Base-by-base conservation (phyloP, 2,113 vertebrate species). In the Trogon surrucura region DNA sequence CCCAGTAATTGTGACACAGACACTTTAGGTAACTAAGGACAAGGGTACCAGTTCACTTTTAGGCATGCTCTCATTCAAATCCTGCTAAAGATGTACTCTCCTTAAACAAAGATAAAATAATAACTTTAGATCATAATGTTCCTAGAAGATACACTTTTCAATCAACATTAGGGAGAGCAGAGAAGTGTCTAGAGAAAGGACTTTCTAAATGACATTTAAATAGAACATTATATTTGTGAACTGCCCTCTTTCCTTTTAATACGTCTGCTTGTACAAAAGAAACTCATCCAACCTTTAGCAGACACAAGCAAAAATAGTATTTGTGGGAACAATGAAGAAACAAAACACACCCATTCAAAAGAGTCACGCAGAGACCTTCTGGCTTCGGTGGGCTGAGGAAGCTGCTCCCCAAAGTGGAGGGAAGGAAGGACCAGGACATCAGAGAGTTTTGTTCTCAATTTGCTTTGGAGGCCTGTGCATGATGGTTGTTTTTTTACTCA, bases 331-430 rank as follows among this genome's bases (percentile, higher is more conserved):
- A 57, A 4, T 0, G 1, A n/a, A n/a, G 5, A 11, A 61, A 15
- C 5, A 83, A 45, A 61, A 66, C 2, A 7, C 13, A 34, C 4
- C 3, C 7, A 23, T 77, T 70, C 7, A 58, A 9, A 62, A 88
- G 16, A 30, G 8, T 26, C 10, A 45, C 3, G 3, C 9, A 41
- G 27, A 82, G 9, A 13, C 21, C 64, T 54, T 38, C 30, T 17
- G 45, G 17, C 19, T 77, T 66, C 9, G 18, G 16, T 10, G 65
- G n/a, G 14, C 11, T 60, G 29, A 27, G 17, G 26, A 91, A 61
- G 5, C 12, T 0, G 2, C 18, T 50, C 4, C 9, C 11, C 60
- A 7, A 2, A 60, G 16, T 0, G 1, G 11, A 78, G 6, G 25
- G 21, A 73, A 84, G 17, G 15, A 34, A 84, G 17, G 15, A 34